These are phyloP conservation scores for Drosophila kepulauana DNA, from an alignment of 1,140 invertebrate species.

Conservation along the genomic window DNA sequence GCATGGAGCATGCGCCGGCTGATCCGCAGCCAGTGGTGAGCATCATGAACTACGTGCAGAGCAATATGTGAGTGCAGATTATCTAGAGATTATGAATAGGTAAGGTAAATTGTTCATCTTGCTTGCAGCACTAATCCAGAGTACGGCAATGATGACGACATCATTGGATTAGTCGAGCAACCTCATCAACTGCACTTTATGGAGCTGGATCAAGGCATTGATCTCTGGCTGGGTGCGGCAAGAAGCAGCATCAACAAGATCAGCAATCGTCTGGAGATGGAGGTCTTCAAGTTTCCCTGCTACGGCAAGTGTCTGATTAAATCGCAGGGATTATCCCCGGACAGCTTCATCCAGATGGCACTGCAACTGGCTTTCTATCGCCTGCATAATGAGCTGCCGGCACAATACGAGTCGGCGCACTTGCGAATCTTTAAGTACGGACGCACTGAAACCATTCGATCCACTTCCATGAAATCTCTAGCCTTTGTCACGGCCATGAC, in stretches of 20 bases:
- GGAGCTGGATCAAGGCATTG: conserved; percentile 4
- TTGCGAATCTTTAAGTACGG: conserved; percentile 92
- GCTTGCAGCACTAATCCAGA: conserved; percentile 16
- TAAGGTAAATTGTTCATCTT: not conserved
- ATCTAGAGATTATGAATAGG: too few species aligned
- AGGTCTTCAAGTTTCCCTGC: conserved; percentile 89
- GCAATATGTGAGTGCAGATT: conserved; percentile 68
- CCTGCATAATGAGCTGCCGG: conserved; percentile 90
- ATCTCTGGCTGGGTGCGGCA: conserved; percentile 51
- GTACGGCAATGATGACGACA: conserved; percentile 26
- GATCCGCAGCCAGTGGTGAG: conserved; percentile 95
- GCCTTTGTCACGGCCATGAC: conserved; percentile 91
- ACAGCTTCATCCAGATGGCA: conserved; percentile 97
- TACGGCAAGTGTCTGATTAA: conserved; percentile 94
- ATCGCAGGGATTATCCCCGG: conserved; percentile 92
- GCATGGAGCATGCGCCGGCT: conserved; percentile 96
- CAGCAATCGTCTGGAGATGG: conserved; percentile 88
- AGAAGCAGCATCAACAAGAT: conserved; percentile 81
- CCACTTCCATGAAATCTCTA: conserved; percentile 91
- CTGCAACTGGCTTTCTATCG: conserved; percentile 94
- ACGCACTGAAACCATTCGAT: conserved; percentile 95
- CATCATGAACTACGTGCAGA: conserved; percentile 91
- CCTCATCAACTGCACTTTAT: conserved; percentile 28
- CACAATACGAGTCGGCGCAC: conserved; percentile 95
- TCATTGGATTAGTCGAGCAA: not conserved